phyloP scores from a whole-genome alignment of 2,888 invertebrate species.

The Lathronympha strigana region DNA sequence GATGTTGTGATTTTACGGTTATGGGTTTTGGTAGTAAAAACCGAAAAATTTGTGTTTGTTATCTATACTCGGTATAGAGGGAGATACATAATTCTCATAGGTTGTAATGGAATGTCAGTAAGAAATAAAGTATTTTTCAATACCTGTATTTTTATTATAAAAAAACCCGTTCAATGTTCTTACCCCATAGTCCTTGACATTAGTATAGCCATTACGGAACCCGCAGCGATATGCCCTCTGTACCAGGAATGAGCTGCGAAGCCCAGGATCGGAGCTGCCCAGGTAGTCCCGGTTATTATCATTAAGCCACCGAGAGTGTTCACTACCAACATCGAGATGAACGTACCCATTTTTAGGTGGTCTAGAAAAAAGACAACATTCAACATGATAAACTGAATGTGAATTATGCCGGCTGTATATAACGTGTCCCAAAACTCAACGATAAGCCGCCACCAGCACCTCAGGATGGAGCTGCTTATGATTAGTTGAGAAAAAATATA shows the following conservation, averaged over 20 bases:
- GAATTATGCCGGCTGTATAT: too few species aligned
- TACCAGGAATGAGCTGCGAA: neutral
- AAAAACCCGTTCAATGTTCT: too few species aligned
- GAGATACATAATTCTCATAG: slow-evolving; percentile 37
- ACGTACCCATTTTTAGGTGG: neutral
- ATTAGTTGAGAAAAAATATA: too few species aligned
- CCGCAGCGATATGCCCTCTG: neutral
- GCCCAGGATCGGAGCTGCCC: neutral
- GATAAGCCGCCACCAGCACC: too few species aligned
- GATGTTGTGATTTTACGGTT: slow-evolving; percentile 30
- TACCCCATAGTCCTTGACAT: neutral
- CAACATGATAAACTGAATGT: too few species aligned
- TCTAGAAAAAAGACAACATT: too few species aligned
- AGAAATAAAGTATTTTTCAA: slow-evolving; percentile 41
- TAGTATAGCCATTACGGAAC: neutral
- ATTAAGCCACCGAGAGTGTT: neutral
- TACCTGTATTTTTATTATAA: neutral
- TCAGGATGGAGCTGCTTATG: too few species aligned
- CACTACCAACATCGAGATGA: neutral
- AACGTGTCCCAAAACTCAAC: too few species aligned
- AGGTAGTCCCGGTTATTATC: neutral
- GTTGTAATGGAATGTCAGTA: slow-evolving; percentile 25
- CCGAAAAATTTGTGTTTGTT: slow-evolving; percentile 41
- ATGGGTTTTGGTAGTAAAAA: slow-evolving; percentile 24
- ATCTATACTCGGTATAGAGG: slow-evolving; percentile 31